phyloP scores from a whole-genome alignment of 1,140 invertebrate species.

The Bacillus rossius region DNA sequence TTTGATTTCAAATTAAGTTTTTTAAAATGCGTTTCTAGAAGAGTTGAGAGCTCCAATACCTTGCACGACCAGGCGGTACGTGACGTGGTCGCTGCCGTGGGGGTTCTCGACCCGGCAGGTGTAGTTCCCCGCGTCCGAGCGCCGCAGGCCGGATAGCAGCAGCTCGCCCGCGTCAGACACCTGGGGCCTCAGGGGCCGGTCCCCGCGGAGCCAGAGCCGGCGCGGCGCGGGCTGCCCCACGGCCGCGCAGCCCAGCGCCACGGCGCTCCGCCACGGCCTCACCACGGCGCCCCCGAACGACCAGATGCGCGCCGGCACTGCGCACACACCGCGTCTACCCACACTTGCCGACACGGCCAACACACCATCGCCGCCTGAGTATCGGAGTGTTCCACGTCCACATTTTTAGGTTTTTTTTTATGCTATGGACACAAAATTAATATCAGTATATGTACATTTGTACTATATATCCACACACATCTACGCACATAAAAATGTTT shows the following conservation, averaged over 20 bases:
- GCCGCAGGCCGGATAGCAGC: slow-evolving; percentile 55
- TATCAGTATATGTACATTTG: background rate
- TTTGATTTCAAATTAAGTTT: too few species aligned
- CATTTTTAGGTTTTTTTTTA: background rate
- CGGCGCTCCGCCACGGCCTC: slow-evolving; percentile 57
- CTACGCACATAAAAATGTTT: too few species aligned
- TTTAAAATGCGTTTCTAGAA: too few species aligned
- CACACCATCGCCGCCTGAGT: too few species aligned
- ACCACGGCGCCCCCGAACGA: slow-evolving; percentile 60
- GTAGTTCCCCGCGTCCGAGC: slow-evolving; percentile 65
- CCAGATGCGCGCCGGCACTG: slow-evolving; percentile 60
- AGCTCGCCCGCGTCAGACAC: slow-evolving; percentile 57
- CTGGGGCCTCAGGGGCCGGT: slow-evolving; percentile 34
- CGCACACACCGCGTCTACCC: too few species aligned
- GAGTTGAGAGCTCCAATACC: too few species aligned
- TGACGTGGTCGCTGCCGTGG: slow-evolving; percentile 58
- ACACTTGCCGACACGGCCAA: too few species aligned
- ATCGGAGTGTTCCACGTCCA: background rate
- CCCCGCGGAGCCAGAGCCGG: slow-evolving; percentile 57
- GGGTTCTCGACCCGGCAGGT: slow-evolving; percentile 69
- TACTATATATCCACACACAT: too few species aligned
- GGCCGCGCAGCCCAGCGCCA: slow-evolving; percentile 55
- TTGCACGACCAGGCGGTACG: slow-evolving; percentile 56
- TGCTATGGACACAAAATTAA: too few species aligned
- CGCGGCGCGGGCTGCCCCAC: slow-evolving; percentile 55